Conservation (phyloP, 2,113 vertebrate species). For the Cathartes aura region DNA sequence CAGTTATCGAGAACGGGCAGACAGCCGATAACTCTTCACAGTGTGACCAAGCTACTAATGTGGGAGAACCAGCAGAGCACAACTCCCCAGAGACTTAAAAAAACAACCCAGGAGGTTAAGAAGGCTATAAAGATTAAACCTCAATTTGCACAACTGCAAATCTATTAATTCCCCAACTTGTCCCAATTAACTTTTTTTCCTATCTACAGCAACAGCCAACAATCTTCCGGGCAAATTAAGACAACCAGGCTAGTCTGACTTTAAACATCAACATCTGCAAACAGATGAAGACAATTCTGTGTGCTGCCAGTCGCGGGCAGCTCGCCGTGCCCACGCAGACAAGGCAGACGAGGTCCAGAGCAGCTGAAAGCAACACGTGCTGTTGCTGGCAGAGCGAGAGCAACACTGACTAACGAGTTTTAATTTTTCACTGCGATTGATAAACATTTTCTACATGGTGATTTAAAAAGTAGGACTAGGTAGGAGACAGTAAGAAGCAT, state of each 20-base stretch:
- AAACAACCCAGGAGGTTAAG: not conserved
- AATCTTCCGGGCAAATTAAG: rapidly evolving
- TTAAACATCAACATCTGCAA: not conserved
- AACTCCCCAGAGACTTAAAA: not conserved
- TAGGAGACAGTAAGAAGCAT: not conserved
- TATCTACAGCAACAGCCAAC: not conserved
- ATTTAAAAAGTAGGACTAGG: not conserved
- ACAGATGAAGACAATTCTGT: rapidly evolving
- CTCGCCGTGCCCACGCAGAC: rapidly evolving
- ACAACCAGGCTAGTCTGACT: too few species aligned
- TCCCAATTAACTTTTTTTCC: not conserved
- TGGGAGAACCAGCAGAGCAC: not conserved
- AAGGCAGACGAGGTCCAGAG: not conserved
- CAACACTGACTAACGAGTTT: too few species aligned
- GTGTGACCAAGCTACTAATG: not conserved
- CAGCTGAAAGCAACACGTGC: too few species aligned
- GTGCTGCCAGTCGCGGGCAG: not conserved
- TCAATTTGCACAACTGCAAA: not conserved
- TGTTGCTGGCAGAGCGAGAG: not conserved
- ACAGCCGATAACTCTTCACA: rapidly evolving
- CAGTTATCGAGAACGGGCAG: rapidly evolving
- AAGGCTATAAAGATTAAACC: not conserved
- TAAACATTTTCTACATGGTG: rapidly evolving
- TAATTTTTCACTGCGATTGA: rapidly evolving
- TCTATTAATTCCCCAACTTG: not conserved